Conservation (phyloP, 2,888 invertebrate genomes). For the Ceramica pisi region DNA sequence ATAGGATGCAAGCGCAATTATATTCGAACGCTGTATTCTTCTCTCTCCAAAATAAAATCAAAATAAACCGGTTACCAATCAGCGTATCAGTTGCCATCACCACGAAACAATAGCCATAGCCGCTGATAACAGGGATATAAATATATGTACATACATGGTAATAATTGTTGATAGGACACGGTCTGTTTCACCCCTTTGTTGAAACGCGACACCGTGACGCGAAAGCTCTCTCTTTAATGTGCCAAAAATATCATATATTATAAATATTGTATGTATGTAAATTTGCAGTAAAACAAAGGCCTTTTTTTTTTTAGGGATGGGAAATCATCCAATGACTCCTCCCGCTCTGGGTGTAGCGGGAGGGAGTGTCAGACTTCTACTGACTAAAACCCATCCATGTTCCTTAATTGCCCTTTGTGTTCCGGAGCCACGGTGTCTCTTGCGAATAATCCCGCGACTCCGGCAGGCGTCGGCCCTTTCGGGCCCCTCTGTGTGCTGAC, state of each 20-base stretch:
- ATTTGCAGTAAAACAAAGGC: not conserved
- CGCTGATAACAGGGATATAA: slow-evolving; percentile 19
- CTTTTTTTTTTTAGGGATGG: too few relatives aligned
- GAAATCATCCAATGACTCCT: too few relatives aligned
- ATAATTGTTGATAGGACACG: slow-evolving; percentile 52
- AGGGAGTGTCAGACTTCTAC: too few relatives aligned
- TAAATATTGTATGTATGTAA: slow-evolving; percentile 7
- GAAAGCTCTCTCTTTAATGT: slow-evolving; percentile 55
- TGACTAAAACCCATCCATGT: too few relatives aligned
- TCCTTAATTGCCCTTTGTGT: too few relatives aligned
- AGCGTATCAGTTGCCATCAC: not conserved
- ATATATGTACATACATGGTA: slow-evolving; percentile 20
- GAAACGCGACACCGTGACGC: slow-evolving; percentile 61
- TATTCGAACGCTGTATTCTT: not conserved
- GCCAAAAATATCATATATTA: slow-evolving; percentile 35
- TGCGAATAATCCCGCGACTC: too few relatives aligned
- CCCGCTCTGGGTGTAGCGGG: too few relatives aligned
- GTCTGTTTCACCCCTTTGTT: slow-evolving; percentile 67
- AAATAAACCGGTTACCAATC: slow-evolving; percentile 1
- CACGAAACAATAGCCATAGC: slow-evolving; percentile 24
- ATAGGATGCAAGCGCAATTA: not conserved
- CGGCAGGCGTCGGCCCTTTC: too few relatives aligned
- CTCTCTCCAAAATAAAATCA: not conserved
- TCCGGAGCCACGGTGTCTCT: too few relatives aligned
- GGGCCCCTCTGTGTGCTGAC: too few relatives aligned